A percentile compares a stretch with the other conserved stretches of the same genome.
These are phyloP conservation scores for Campoplex capitator DNA, from an alignment of 2,888 invertebrate genomes.

Conservation along the genomic window DNA sequence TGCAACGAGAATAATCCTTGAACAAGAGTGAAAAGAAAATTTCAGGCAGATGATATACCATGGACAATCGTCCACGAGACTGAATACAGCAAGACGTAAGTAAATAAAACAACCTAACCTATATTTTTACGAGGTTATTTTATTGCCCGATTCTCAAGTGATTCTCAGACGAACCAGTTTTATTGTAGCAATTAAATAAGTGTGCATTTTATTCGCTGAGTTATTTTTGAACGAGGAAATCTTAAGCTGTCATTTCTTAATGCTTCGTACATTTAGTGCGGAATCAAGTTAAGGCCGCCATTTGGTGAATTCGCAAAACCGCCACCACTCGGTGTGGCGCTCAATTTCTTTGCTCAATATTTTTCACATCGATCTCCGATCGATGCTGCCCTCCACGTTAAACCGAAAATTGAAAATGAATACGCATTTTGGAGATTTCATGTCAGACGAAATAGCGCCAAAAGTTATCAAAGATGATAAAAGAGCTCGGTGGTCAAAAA, in stretches of 20 bases:
- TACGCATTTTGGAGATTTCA: no score
- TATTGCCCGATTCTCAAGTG: neutral
- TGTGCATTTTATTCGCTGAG: neutral
- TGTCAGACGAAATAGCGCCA: no score
- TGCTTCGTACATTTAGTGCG: neutral
- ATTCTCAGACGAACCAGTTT: neutral
- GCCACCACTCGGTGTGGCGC: no score
- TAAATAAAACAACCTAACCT: slow-evolving; percentile 30
- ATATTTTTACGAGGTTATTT: neutral
- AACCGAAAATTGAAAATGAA: neutral
- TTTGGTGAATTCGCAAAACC: neutral
- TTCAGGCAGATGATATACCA: slow-evolving; percentile 19
- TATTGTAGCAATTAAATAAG: neutral
- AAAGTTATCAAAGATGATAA: no score
- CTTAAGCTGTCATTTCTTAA: neutral
- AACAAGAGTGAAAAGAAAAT: neutral
- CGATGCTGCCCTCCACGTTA: neutral
- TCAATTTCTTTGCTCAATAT: no score
- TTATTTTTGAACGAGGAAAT: neutral
- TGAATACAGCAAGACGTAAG: slow-evolving; percentile 63
- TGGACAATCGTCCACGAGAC: slow-evolving; percentile 60
- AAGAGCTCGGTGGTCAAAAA: no score
- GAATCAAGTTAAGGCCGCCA: neutral
- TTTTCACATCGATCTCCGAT: neutral
- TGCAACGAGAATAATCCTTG: neutral